Conservation (phyloP, 2,888 invertebrate genomes). For the Eilema sororculum region DNA sequence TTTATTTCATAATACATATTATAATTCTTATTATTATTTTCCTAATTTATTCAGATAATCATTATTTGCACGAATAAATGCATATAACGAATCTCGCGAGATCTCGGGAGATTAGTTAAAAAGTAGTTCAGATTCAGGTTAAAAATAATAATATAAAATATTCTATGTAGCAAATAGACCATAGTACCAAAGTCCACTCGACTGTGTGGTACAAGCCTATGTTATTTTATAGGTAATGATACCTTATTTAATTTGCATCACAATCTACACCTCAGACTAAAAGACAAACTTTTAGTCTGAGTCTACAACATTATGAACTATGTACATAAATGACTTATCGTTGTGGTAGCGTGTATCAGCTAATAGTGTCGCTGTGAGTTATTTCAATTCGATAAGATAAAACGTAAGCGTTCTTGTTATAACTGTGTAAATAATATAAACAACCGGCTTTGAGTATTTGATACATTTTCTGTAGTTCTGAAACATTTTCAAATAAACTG, state of each 20-base stretch:
- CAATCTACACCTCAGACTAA: too few relatives aligned
- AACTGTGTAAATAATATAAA: neutral
- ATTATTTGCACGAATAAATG: too few relatives aligned
- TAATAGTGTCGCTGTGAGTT: conserved; percentile 33
- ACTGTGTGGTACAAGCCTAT: neutral
- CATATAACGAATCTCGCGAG: too few relatives aligned
- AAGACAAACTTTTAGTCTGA: too few relatives aligned
- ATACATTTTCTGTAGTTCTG: neutral
- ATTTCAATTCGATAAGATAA: conserved; percentile 50
- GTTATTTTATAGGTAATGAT: neutral
- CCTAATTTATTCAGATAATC: too few relatives aligned
- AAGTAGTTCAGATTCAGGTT: too few relatives aligned
- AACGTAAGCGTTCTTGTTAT: conserved; percentile 32
- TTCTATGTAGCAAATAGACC: too few relatives aligned
- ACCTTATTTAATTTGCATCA: neutral
- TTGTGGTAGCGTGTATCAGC: conserved; percentile 23
- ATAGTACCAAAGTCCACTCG: too few relatives aligned
- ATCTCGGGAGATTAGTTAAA: too few relatives aligned
- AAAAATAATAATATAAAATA: too few relatives aligned
- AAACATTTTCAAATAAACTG: neutral
- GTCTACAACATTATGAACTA: neutral
- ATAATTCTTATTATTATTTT: too few relatives aligned
- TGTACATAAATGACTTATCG: conserved; percentile 12
- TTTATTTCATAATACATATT: too few relatives aligned
- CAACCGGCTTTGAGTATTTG: neutral